phyloP scores from a whole-genome alignment of 2,888 invertebrate species.

The Phyto melanocephala region DNA sequence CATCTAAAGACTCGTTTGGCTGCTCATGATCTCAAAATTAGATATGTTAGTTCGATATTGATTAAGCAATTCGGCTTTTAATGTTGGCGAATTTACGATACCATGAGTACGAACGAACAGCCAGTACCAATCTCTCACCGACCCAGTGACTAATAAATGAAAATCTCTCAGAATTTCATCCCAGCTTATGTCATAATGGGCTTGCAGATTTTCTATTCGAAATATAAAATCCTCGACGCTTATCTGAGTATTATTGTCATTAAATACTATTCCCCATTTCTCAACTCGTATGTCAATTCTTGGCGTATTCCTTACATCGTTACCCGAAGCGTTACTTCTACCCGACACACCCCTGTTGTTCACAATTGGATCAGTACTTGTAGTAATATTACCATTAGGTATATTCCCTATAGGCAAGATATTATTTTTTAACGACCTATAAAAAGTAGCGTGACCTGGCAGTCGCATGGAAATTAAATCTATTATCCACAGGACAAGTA shows the following conservation, averaged over 20 bases:
- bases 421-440: neutral
- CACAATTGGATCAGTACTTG: no score
- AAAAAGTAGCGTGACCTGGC: no score
- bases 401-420: neutral
- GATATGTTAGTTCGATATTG: neutral
- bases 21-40: slow-evolving; percentile 7
- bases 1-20: neutral
- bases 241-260: neutral
- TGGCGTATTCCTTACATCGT: neutral
- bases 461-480: no score
- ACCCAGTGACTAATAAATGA: neutral
- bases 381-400: no score
- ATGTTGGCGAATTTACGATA: neutral
- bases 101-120: neutral
- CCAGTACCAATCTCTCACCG: neutral
- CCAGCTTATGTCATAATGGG: neutral
- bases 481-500: no score
- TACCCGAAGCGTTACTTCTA: neutral
- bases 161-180: slow-evolving; percentile 3
- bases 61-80: neutral
- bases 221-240: no score
- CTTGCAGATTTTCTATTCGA: neutral
- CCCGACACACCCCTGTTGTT: no score
- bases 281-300: neutral
- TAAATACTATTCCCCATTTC: neutral